Percentiles rank a stretch among this genome's conserved stretches.
phyloP scores from a whole-genome alignment of 2,888 invertebrate genomes.

The Abrostola tripartita region DNA sequence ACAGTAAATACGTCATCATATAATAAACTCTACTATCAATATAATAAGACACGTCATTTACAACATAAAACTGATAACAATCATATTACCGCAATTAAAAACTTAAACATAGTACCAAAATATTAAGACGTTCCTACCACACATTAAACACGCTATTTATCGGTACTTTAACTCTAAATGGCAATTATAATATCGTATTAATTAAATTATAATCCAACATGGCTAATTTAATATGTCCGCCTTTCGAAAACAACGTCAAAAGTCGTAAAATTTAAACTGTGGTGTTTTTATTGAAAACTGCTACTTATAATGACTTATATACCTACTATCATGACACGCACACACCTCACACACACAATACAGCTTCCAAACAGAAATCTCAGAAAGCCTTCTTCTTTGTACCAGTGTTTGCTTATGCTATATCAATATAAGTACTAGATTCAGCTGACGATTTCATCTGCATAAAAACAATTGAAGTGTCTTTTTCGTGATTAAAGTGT shows the following conservation, averaged over 20 bases:
- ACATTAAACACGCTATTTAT: conserved; percentile 42
- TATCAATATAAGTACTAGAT: no score
- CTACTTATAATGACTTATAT: neutral
- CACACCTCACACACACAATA: neutral
- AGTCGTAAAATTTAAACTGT: conserved; percentile 9
- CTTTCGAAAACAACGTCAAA: conserved; percentile 19
- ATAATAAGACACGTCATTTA: conserved; percentile 9
- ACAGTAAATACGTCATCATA: conserved; percentile 6
- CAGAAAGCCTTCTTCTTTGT: neutral
- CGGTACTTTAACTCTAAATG: conserved; percentile 39
- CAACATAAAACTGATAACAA: conserved; percentile 31
- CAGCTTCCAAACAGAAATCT: neutral
- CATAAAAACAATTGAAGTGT: no score
- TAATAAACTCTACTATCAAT: conserved; percentile 6
- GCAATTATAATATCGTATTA: conserved; percentile 28
- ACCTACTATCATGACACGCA: conserved; percentile 2
- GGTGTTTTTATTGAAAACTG: conserved; percentile 2
- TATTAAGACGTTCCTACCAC: conserved; percentile 20
- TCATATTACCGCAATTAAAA: conserved; percentile 17
- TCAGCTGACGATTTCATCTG: no score
- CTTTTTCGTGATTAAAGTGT: no score
- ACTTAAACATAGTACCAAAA: conserved; percentile 8
- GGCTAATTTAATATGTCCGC: conserved; percentile 25
- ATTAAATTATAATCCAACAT: conserved; percentile 33
- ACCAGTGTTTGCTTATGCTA: no score